Conservation (phyloP, 2,113 vertebrate genomes). For the Bothrops jararaca region DNA sequence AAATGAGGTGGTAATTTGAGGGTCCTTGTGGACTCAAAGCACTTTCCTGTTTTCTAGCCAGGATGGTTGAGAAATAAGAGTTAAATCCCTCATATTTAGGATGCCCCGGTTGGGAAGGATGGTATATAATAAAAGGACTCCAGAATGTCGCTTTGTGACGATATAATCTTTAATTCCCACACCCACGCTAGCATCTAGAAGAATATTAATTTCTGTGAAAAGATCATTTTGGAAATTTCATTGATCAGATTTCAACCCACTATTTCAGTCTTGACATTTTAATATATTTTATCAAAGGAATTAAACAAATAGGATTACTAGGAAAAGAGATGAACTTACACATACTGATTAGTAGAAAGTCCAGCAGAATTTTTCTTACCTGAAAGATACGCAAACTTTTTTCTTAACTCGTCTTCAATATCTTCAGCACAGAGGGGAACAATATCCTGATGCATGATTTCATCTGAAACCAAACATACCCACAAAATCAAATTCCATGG, state of each 20-base stretch:
- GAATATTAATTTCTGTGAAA: neutral
- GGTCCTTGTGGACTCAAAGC: neutral
- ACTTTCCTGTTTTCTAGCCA: neutral
- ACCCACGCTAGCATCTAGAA: neutral
- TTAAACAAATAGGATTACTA: neutral
- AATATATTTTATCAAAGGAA: neutral
- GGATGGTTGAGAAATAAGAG: neutral
- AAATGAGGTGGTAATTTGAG: neutral
- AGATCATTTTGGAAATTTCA: neutral
- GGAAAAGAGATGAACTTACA: neutral
- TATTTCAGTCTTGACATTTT: neutral
- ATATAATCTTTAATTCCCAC: neutral
- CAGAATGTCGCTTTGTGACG: neutral
- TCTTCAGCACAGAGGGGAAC: slow-evolving; percentile 85
- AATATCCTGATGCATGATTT: slow-evolving; percentile 95
- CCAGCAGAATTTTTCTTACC: slow-evolving; percentile 69
- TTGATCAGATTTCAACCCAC: neutral
- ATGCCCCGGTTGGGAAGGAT: too few relatives aligned
- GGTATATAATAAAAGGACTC: neutral
- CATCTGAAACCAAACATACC: slow-evolving; percentile 74
- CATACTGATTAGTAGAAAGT: accelerated
- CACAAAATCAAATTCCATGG: slow-evolving; percentile 19
- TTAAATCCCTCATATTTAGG: neutral
- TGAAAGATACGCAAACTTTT: slow-evolving; percentile 91
- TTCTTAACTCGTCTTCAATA: slow-evolving; percentile 89